Evolutionary conservation across 2,113 vertebrate species (phyloP), one percentile per base, ranked within the genome.

Genomic region (Perca schrenkii): DNA sequence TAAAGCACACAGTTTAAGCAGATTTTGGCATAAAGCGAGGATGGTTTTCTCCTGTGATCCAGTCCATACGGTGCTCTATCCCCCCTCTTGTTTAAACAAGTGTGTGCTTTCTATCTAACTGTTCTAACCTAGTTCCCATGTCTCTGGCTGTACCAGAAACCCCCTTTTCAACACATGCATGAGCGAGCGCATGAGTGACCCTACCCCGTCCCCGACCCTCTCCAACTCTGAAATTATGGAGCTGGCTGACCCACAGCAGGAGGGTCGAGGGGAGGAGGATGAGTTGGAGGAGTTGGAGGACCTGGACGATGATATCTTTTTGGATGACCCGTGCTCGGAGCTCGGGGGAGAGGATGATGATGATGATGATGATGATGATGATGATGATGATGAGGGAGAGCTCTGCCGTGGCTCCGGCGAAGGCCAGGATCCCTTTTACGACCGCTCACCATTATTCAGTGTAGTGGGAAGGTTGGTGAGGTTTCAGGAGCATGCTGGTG

Each of bases 391-490:
- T 86, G 96, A 95, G 92, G 87, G 90, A 86, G 93, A 88, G 87
- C 91, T 89, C 87, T 93, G 89, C 94, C 91, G 79, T 86, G 92
- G 94, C 91, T 95, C 93, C 90, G 73, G 96, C 95, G 96, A 97
- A 96, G 96, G 97, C 97, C 97, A 94, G 96, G 98, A 99, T 96
- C 98, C 98, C 90, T 99, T 99, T 99, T 99, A 99, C 96, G 98
- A 99, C 96, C 97, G 98, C 96, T 97, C 97, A 90, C 97, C 98
- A 95, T 97, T 99, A 97, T 99, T 99, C 98, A 99, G 98, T 98
- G 96, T 99, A 98, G 98, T 99, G 96, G 98, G 98, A 97, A 99
- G 98, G 98, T 99, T 99, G 97, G 98, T 99, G 97, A 98, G 98
- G 97, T 96, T 96, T 96, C 94, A 95, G 97, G 96, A 96, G 97